Conservation (phyloP, 2,888 invertebrate genomes). For the Stegophylla sp. region DNA sequence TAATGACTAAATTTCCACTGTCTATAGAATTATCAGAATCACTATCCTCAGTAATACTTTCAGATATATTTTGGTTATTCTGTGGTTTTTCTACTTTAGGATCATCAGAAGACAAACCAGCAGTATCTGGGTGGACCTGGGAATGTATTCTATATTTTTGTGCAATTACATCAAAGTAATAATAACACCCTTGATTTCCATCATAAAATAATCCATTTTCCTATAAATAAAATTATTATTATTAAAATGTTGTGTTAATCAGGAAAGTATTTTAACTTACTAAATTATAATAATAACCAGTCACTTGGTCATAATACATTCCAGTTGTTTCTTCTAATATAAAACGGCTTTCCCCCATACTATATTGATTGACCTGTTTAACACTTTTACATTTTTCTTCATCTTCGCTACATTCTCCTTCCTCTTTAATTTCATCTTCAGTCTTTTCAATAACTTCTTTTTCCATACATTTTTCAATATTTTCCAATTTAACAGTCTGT, state of each 20-base stretch:
- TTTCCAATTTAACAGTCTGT: conserved; percentile 8
- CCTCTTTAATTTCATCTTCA: conserved; percentile 35
- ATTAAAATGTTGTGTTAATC: not conserved
- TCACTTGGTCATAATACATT: conserved; percentile 85
- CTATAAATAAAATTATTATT: conserved; percentile 67
- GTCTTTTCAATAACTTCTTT: not conserved
- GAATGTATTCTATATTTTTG: conserved; percentile 82
- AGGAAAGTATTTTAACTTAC: conserved; percentile 68
- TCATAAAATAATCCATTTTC: conserved; percentile 88
- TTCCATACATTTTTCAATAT: conserved; percentile 5
- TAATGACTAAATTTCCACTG: conserved; percentile 53
- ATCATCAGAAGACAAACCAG: not conserved
- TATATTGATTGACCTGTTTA: conserved; percentile 74
- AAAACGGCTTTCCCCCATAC: conserved; percentile 78
- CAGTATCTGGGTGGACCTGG: conserved; percentile 69
- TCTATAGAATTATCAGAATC: conserved; percentile 61
- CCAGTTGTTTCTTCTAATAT: conserved; percentile 86
- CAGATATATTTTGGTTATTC: conserved; percentile 50
- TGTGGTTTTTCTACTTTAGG: conserved; percentile 5
- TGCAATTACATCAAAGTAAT: conserved; percentile 79
- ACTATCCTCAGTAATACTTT: conserved; percentile 62
- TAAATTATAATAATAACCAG: conserved; percentile 89
- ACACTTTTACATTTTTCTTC: conserved; percentile 45
- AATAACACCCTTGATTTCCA: conserved; percentile 82
- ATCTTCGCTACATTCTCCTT: conserved; percentile 55